Evolutionary conservation across 2,888 invertebrate genomes (phyloP), one percentile per base, ranked within the genome.

Genomic region (Vandiemenella viatica): DNA sequence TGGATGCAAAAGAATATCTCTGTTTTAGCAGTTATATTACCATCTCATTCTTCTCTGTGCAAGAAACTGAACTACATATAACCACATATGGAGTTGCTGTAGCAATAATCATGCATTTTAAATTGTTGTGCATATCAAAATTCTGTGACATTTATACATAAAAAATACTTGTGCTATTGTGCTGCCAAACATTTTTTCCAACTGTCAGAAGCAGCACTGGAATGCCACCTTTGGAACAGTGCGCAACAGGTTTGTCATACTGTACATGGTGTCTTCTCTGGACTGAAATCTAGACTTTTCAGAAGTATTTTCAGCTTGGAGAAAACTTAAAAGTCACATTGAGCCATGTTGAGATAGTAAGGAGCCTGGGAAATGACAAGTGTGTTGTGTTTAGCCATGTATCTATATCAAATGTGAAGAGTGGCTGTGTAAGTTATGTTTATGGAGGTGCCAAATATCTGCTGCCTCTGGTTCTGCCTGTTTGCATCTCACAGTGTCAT

Each of bases 341-440:
- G 32, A 32, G 32, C 38, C 17, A 15, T 16, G 5, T 38, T 15
- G 16, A 18, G 17, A 8, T 4, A 38, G 1, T 38, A 38, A 1
- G 38, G 38, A 38, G 16, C 16, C 38, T 5, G 1, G 17, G 6
- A 18, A 38, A n/a, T 16, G 2, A 38, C n/a, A 5, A 15, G 17
- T n/a, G 16, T 38, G 38, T 15, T n/a, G 13, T 38, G 15, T 16
- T 15, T 15, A 1, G 17, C 13, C 15, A 3, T 6, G 6, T 17
- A 18, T 38, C 5, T 21, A 15, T 40, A 37, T 49, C 40, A 45
- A n/a, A 48, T 19, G 26, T 19, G 20, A 5, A 43, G 43, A 48
- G 40, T 46, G 46, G 46, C 22, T n/a, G 23, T 22, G 16, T 46
- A 40, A 16, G 20, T 37, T 38, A 37, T 45, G n/a, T 37, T 45